Evolutionary conservation across 2,113 vertebrate species (phyloP).

Genomic region (Campylomormyrus numenius): DNA sequence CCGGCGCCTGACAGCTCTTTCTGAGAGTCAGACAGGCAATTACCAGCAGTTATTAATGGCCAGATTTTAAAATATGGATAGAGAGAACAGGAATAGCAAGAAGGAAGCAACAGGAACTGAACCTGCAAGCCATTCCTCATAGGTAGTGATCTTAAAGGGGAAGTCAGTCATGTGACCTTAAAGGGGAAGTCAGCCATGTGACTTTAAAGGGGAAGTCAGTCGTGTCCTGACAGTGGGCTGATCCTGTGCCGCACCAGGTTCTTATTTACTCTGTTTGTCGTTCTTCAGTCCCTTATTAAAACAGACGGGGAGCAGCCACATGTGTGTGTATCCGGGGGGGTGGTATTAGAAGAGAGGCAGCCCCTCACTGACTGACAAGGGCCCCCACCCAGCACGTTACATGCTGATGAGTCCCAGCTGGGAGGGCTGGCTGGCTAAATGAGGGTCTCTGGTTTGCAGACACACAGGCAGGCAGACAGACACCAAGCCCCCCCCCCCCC

Average conservation of each 20-base stretch:
- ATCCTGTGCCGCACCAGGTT: neutral
- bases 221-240: neutral
- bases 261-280: conserved; percentile 3
- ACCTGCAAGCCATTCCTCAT: neutral
- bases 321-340: conserved; percentile 1
- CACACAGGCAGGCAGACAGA: too few relatives aligned
- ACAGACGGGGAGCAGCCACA: neutral
- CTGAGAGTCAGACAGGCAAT: neutral
- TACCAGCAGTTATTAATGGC: neutral
- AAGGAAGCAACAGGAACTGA: neutral
- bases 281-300: conserved; percentile 14
- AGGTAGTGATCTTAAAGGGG: neutral
- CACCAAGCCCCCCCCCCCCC: too few relatives aligned
- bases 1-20: neutral
- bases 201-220: neutral
- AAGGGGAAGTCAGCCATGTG: neutral
- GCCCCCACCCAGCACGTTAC: neutral
- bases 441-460: neutral
- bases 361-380: conserved; percentile 16
- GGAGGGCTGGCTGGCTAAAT: neutral
- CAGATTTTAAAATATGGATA: neutral
- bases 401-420: conserved; percentile 31
- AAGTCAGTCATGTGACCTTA: neutral
- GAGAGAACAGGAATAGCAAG: neutral
- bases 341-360: conserved; percentile 8